Evolutionary conservation across 2,888 invertebrate genomes (phyloP).

Genomic region (Caenorhabditis uteleia): DNA sequence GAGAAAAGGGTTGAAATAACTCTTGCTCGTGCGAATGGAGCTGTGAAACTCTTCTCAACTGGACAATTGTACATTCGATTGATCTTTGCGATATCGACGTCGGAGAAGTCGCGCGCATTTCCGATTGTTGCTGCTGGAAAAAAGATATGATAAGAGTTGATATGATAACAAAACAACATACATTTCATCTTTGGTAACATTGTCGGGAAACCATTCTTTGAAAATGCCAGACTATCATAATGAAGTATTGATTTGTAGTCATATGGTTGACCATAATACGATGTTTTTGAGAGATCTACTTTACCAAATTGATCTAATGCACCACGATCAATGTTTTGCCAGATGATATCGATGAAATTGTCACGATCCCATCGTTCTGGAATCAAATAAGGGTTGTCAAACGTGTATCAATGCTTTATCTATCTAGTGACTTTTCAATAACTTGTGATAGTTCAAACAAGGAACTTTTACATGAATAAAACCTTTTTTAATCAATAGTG

Average conservation of each 20-base stretch:
- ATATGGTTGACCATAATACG: slow-evolving; percentile 69
- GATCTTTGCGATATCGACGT: slow-evolving; percentile 68
- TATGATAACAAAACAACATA: slow-evolving; percentile 38
- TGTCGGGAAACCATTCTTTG: slow-evolving; percentile 69
- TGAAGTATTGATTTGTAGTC: slow-evolving; percentile 70
- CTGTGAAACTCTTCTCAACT: slow-evolving; percentile 40
- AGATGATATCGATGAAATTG: slow-evolving; percentile 69
- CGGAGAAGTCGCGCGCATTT: slow-evolving; percentile 67
- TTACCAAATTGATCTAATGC: slow-evolving; percentile 70
- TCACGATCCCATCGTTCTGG: slow-evolving; percentile 69
- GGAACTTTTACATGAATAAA: too few relatives aligned
- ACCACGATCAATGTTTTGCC: slow-evolving; percentile 70
- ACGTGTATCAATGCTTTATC: too few relatives aligned
- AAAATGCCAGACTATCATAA: slow-evolving; percentile 69
- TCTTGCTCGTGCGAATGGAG: slow-evolving; percentile 54
- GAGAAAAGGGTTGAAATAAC: slow-evolving; percentile 5
- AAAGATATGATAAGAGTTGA: background rate
- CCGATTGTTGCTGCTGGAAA: slow-evolving; percentile 59
- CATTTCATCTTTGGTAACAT: slow-evolving; percentile 68
- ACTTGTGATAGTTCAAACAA: too few relatives aligned
- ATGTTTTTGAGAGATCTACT: slow-evolving; percentile 69
- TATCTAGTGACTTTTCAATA: too few relatives aligned
- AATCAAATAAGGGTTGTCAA: too few relatives aligned
- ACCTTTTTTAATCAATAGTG: too few relatives aligned
- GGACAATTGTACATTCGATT: slow-evolving; percentile 70